Evolutionary conservation across 2,888 invertebrate genomes (phyloP), one percentile per base, ranked within the genome.

Genomic region (Nephrotoma flavescens): DNA sequence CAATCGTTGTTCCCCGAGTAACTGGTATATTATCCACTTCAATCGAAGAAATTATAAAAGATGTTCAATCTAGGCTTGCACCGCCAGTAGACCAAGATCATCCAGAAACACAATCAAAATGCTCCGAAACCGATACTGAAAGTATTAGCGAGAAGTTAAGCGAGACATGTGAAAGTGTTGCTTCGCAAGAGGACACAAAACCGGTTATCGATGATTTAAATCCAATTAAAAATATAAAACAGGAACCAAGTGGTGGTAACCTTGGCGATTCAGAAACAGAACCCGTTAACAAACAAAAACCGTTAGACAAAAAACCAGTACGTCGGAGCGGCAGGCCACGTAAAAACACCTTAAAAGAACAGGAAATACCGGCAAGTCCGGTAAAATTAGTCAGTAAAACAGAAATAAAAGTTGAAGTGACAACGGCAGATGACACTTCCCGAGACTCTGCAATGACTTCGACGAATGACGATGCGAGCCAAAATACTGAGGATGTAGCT

Each of bases 101-200:
- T 71, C 85, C 86, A 0, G 87, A 87, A 85, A 86, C 87, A 6
- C 91, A 93, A 89, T 94, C 94, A 83, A 94, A 94, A 90, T 92
- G 93, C 89, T 94, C 94, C 87, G 94, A 90, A 94, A 94, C 89
- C 91, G 94, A 88, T 86, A 87, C 52, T 11, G 86, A 87, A 89
- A 94, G 94, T 90, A 92, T 93, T 90, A 93, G 93, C 87, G 94
- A 94, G 6, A 87, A 90, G 45, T 90, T 90, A 86, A 90, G 90
- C 83, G 89, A 89, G 71, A 91, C 91, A 88, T 89, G 88, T 87
- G 87, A 87, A 42, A 90, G 90, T 87, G n/a, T 57, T n/a, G 44
- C 41, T 11, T 52, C 85, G 88, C 88, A 87, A 85, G 87, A 85
- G 85, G 84, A 86, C 41, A 12, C 12, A 42, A 87, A 88, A 88